Evolutionary conservation across 1,140 invertebrate species (phyloP).

Genomic region (Drosophila sp.): DNA sequence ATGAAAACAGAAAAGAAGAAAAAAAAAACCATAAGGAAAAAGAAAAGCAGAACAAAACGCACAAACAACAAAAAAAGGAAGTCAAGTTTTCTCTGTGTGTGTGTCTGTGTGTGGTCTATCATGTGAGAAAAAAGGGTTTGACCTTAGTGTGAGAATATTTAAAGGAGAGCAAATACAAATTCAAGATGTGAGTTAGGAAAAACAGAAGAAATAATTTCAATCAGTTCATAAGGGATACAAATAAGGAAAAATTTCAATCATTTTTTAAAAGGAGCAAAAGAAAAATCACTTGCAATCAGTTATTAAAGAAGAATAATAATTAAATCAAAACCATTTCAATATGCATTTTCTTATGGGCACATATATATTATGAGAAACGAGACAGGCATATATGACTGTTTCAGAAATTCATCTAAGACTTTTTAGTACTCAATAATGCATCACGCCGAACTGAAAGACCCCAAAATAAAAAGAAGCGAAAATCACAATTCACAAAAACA

Average conservation of each 20-base stretch:
- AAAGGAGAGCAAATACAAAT: conserved; percentile 3
- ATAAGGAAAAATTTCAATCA: background rate
- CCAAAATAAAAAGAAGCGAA: too few relatives aligned
- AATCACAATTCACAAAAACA: too few relatives aligned
- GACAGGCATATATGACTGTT: too few relatives aligned
- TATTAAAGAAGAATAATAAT: background rate
- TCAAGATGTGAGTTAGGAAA: background rate
- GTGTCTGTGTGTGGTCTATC: conserved; percentile 25
- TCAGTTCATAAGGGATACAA: background rate
- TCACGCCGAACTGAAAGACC: too few relatives aligned
- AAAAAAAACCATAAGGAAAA: conserved; percentile 6
- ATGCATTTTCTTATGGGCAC: too few relatives aligned
- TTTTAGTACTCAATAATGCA: too few relatives aligned
- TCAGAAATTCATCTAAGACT: too few relatives aligned
- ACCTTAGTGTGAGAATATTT: conserved; percentile 35
- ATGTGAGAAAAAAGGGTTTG: conserved; percentile 45
- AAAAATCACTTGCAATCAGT: too few relatives aligned
- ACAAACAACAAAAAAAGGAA: conserved; percentile 30
- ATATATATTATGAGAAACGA: too few relatives aligned
- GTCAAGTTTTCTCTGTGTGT: conserved; percentile 24
- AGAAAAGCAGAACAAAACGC: conserved; percentile 28
- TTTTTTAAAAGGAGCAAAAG: background rate
- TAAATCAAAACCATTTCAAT: background rate
- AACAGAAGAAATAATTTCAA: background rate
- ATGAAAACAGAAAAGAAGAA: conserved; percentile 27